Evolutionary conservation across 2,888 invertebrate species (phyloP).

Genomic region (Myathropa florea): DNA sequence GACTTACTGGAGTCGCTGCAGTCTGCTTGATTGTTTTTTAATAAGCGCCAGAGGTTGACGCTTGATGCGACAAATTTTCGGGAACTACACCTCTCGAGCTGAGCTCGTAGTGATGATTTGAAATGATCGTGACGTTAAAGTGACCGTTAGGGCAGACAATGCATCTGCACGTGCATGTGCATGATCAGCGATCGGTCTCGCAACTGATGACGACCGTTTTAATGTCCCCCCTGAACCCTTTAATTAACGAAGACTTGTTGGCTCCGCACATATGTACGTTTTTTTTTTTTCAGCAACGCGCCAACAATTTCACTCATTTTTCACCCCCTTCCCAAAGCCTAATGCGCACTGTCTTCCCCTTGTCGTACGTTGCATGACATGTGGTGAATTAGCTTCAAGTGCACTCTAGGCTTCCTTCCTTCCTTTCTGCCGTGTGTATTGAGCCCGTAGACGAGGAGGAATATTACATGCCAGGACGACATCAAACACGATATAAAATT

Average conservation of each 20-base stretch:
- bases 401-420: constrained; percentile 18
- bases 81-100: too few relatives aligned
- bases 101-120: too few relatives aligned
- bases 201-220: too few relatives aligned
- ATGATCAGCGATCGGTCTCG: too few relatives aligned
- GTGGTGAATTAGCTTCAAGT: constrained; percentile 26
- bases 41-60: background rate
- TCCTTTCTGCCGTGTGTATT: background rate
- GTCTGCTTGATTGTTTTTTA: background rate
- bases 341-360: background rate
- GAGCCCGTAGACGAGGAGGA: background rate
- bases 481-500: constrained; percentile 29
- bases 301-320: background rate
- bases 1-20: background rate
- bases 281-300: background rate
- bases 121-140: too few relatives aligned
- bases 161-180: too few relatives aligned
- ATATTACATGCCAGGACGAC: constrained; percentile 38
- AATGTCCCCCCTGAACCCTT: too few relatives aligned
- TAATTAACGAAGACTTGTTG: too few relatives aligned
- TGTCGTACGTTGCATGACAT: constrained; percentile 1
- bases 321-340: background rate
- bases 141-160: too few relatives aligned
- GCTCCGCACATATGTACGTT: background rate
- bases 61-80: background rate